Conservation (phyloP, 1,140 invertebrate species). For the Samia ricini region DNA sequence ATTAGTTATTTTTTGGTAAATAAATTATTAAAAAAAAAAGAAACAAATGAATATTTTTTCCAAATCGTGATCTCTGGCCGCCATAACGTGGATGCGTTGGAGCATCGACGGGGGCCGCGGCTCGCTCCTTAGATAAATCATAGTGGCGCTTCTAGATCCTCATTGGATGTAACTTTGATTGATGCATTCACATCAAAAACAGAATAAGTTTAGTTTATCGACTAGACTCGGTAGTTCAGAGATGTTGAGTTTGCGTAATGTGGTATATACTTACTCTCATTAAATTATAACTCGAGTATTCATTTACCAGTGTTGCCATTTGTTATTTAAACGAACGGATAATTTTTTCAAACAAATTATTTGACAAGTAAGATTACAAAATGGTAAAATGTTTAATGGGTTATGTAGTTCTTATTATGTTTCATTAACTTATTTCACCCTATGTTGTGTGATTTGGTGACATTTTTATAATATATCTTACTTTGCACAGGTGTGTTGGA, state of each 20-base stretch:
- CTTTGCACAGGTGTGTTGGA: too few species aligned
- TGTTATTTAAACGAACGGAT: too few species aligned
- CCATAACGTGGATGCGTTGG: slow-evolving; percentile 31
- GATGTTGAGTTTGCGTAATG: slow-evolving; percentile 31
- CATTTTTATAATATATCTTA: too few species aligned
- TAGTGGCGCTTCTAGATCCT: slow-evolving; percentile 63
- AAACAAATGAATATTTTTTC: not conserved
- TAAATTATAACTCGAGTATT: too few species aligned
- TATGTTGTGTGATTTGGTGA: too few species aligned
- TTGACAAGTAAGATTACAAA: too few species aligned
- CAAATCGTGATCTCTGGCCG: slow-evolving; percentile 33
- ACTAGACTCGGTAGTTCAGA: slow-evolving; percentile 22
- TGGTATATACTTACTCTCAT: slow-evolving; percentile 19
- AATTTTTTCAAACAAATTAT: too few species aligned
- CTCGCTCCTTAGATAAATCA: slow-evolving; percentile 53
- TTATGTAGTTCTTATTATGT: too few species aligned
- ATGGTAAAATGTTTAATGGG: too few species aligned
- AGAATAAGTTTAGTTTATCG: slow-evolving; percentile 26
- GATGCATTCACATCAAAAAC: slow-evolving; percentile 37
- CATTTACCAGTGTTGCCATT: too few species aligned
- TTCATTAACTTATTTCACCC: too few species aligned
- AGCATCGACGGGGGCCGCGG: slow-evolving; percentile 12
- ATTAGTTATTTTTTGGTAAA: slow-evolving; percentile 16
- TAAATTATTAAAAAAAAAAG: too few species aligned
- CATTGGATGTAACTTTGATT: slow-evolving; percentile 55